Evolutionary conservation across 2,888 invertebrate genomes (phyloP), one percentile per base, ranked within the genome.

Genomic region (Metacarcinus magister): DNA sequence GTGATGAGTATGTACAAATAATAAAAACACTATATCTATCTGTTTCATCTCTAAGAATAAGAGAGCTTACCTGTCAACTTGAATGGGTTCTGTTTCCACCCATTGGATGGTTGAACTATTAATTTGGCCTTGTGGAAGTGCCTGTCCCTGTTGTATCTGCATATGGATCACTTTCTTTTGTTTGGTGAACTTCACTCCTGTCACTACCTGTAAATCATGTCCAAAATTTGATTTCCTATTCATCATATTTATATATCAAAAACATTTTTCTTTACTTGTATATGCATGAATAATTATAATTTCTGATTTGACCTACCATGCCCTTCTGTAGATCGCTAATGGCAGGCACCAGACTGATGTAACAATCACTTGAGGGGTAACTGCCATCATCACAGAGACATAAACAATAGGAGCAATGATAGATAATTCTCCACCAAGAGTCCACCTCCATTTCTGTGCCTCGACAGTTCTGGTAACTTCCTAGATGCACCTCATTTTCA

Each of bases 361-460:
- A 99, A 97, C 99, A 98, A 97, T 99, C 98, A 0, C 99, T 99
- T 97, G 98, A 98, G 0, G 98, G 97, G 95, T 98, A 98, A 96
- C 98, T 97, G 97, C 99, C 99, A 97, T 99, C 99, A 96, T 97
- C 97, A 97, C 99, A 99, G 87, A 98, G 98, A 97, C 99, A 99
- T 98, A 99, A 98, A 97, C 99, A 99, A 97, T 99, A 99, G 82
- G 99, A 99, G 97, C 99, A 99, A 97, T 97, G 97, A 98, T 99
- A 99, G 98, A 99, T 98, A 90, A 99, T 97, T 98, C 98, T 99
- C 93, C 99, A 98, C 99, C 99, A 99, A 97, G 99, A 99, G 97
- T 99, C 99, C 96, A 97, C 97, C 94, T 97, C 97, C 89, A 97
- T 96, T 32, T 60, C 91, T 28, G 94, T 48, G 23, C 94, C 90